Conservation (phyloP, 2,113 vertebrate species). For the Notarius lentiginosus region DNA sequence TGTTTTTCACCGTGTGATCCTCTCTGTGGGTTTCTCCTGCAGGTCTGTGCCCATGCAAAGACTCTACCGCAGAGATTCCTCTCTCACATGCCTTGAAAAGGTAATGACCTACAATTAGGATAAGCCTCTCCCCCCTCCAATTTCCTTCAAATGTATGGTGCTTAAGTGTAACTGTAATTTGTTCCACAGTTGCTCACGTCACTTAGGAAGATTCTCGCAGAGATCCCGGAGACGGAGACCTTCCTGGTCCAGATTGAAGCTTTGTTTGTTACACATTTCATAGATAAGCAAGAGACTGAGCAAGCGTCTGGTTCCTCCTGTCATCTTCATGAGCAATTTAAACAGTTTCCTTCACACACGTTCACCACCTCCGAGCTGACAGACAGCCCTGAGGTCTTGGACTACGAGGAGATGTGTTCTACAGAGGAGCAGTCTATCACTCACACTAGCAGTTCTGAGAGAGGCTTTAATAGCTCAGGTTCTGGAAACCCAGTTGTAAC, state of each 20-base stretch:
- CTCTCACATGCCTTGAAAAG: slow-evolving; percentile 93
- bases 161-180: neutral
- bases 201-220: slow-evolving; percentile 83
- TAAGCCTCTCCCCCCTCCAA: neutral
- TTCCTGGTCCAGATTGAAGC: slow-evolving; percentile 87
- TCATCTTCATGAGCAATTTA: slow-evolving; percentile 23
- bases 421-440: neutral
- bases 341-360: slow-evolving; percentile 30
- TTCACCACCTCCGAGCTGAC: slow-evolving; percentile 40
- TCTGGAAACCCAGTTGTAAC: neutral
- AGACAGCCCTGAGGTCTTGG: slow-evolving; percentile 34
- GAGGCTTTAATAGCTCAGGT: neutral
- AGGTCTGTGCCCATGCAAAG: slow-evolving; percentile 90
- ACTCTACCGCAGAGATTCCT: slow-evolving; percentile 86
- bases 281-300: slow-evolving; percentile 63
- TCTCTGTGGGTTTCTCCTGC: slow-evolving; percentile 33
- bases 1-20: neutral
- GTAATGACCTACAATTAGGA: slow-evolving; percentile 65
- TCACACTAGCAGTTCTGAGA: slow-evolving; percentile 19
- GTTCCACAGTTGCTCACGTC: slow-evolving; percentile 85
- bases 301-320: slow-evolving; percentile 51
- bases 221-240: slow-evolving; percentile 77
- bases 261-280: slow-evolving; percentile 82
- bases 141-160: neutral
- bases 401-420: slow-evolving; percentile 26